phyloP scores from a whole-genome alignment of 2,797 vertebrate species.

The Onychomys torridus region DNA sequence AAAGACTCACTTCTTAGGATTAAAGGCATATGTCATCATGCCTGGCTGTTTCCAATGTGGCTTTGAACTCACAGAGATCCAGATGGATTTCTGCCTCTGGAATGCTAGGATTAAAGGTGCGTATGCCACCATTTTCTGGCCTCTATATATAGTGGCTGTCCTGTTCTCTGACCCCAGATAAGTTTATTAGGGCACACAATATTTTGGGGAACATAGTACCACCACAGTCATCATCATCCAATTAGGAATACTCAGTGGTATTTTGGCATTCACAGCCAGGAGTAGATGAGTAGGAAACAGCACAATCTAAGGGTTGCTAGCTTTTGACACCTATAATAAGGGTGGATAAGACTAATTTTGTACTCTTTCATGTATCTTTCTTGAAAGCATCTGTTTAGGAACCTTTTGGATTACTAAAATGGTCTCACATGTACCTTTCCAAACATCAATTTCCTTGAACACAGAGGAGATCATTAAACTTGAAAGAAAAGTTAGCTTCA shows the following conservation, averaged over 20 bases:
- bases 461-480: neutral
- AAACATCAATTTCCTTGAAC: neutral
- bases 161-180: no score
- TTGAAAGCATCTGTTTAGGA: neutral
- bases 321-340: neutral
- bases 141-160: no score
- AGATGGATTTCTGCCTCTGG: no score
- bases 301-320: neutral
- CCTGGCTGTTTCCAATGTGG: no score
- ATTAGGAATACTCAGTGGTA: neutral
- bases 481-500: slow-evolving; percentile 9
- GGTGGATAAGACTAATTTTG: neutral
- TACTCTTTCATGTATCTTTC: neutral
- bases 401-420: neutral
- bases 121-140: no score
- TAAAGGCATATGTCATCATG: no score
- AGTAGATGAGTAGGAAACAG: neutral
- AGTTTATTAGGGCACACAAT: no score
- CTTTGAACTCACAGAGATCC: no score
- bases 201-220: no score
- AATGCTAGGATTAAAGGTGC: no score
- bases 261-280: slow-evolving; percentile 25
- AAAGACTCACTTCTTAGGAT: no score
- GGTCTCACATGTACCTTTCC: neutral
- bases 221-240: neutral